Evolutionary conservation across 2,113 vertebrate species (phyloP).

Genomic region (Colaptes auratus): DNA sequence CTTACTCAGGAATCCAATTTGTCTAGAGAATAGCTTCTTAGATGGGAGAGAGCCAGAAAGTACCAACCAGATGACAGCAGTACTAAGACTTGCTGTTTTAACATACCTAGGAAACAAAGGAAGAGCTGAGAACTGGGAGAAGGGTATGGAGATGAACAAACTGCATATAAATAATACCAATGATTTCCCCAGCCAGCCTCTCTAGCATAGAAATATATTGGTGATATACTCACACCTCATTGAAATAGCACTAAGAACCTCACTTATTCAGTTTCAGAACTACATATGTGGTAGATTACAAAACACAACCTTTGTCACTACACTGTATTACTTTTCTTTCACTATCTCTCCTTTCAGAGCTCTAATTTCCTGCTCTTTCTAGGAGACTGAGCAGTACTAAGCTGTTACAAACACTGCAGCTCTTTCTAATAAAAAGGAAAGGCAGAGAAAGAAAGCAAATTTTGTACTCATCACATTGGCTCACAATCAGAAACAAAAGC

Average conservation of each 20-base stretch:
- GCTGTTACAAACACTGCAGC: neutral
- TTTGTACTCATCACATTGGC: neutral
- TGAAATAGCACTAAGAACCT: neutral
- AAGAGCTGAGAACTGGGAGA: neutral
- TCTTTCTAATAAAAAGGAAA: neutral
- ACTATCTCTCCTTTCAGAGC: neutral
- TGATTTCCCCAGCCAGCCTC: neutral
- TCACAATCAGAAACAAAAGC: neutral
- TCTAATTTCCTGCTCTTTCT: neutral
- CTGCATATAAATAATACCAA: neutral
- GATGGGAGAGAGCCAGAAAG: neutral
- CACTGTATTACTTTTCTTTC: neutral
- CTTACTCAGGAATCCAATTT: neutral
- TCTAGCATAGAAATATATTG: neutral
- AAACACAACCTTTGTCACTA: neutral
- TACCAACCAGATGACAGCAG: neutral
- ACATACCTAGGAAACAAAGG: neutral
- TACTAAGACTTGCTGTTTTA: neutral
- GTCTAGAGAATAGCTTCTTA: neutral
- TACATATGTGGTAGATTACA: neutral
- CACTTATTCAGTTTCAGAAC: neutral
- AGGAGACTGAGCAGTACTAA: neutral
- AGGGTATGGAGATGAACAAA: neutral
- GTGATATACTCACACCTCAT: neutral
- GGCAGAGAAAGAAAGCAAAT: neutral